These are phyloP conservation scores for Trichomycterus rosablanca DNA, from an alignment of 2,113 vertebrate species.

Conservation along the genomic window DNA sequence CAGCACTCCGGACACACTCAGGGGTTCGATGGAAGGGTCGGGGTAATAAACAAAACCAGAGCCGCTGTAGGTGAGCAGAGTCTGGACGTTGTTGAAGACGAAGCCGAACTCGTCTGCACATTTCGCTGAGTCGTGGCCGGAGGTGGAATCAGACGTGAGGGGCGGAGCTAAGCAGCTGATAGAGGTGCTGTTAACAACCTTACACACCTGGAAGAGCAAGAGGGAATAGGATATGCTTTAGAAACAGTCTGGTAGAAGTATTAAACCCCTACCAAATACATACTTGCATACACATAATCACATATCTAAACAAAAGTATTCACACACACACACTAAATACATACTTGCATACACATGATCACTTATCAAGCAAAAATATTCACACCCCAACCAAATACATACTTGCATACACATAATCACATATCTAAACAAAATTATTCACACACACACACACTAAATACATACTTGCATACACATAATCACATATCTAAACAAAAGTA, in stretches of 20 bases:
- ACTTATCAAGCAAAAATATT: no score
- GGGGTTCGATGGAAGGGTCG: constrained; percentile 87
- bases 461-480: no score
- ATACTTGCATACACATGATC: no score
- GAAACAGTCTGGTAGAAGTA: not conserved
- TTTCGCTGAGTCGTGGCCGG: constrained; percentile 77
- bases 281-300: no score
- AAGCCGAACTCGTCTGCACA: constrained; percentile 92
- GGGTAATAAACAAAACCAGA: constrained; percentile 95
- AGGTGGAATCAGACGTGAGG: constrained; percentile 74
- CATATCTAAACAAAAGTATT: no score
- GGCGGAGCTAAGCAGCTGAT: constrained; percentile 85
- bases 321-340: no score
- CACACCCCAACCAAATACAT: no score
- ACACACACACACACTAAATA: no score
- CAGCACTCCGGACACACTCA: constrained; percentile 80
- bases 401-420: no score
- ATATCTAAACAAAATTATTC: no score
- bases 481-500: no score
- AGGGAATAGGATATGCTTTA: not conserved
- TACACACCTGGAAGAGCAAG: constrained; percentile 75
- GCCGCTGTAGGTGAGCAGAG: constrained; percentile 87
- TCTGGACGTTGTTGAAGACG: constrained; percentile 93
- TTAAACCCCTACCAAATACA: no score
- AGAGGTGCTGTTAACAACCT: constrained; percentile 78